These are phyloP conservation scores for Semnornis frantzii DNA, from an alignment of 2,113 vertebrate genomes.

Conservation along the genomic window DNA sequence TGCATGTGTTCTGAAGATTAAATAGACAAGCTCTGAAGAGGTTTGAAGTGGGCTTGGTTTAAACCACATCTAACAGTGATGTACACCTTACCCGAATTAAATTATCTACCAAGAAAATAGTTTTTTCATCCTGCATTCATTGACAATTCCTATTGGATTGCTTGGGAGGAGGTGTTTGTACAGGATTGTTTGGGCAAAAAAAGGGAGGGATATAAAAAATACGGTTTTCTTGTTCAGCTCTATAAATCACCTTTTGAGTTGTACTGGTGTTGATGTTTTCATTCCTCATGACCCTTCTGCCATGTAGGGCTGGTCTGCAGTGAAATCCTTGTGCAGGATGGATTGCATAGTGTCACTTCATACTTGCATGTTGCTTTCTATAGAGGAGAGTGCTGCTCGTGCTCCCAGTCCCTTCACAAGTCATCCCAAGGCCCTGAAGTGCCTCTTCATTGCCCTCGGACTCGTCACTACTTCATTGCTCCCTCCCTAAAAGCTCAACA, in stretches of 20 bases:
- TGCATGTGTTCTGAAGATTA: background rate
- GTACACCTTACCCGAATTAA: background rate
- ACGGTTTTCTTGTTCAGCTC: background rate
- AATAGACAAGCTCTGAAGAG: conserved; percentile 18
- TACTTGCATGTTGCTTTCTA: background rate
- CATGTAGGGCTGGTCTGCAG: background rate
- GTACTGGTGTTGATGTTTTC: background rate
- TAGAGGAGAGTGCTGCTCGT: too few species aligned
- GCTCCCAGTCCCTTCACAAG: too few species aligned
- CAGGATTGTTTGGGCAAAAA: background rate
- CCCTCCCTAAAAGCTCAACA: too few species aligned
- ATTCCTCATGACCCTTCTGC: background rate
- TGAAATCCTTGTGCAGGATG: background rate
- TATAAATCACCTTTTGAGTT: background rate
- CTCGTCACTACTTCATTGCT: too few species aligned
- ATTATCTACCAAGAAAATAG: background rate
- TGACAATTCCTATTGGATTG: background rate
- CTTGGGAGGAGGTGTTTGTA: background rate
- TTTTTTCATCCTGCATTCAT: background rate
- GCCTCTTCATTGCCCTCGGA: too few species aligned
- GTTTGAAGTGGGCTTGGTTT: conserved; percentile 30
- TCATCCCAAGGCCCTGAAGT: too few species aligned
- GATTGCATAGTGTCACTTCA: background rate
- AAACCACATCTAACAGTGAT: background rate
- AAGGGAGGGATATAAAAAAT: background rate